Base-by-base conservation (phyloP, 1,140 invertebrate genomes). In the Aplysia californica region DNA sequence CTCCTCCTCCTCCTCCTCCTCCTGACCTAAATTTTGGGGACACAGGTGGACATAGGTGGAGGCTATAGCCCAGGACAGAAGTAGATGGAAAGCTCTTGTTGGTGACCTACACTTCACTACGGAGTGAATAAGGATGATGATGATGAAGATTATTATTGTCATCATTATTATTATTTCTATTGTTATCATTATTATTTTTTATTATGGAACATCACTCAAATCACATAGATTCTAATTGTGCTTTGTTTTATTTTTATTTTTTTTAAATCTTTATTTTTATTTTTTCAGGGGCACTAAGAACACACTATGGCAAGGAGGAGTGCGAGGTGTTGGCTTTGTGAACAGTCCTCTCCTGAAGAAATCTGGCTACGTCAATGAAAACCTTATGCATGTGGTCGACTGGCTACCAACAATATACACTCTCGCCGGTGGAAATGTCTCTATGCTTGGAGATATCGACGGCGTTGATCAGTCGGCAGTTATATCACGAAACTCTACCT, bases 271-370 rank as follows among this genome's bases (percentile, higher is more conserved):
- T 61, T 73, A n/a, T 56, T 56, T 66, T 21, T 70, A 3, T 77
- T 18, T 65, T 80, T 81, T 55, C 82, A 87, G 85, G 72, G 89
- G 89, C 4, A 91, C 92, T 3, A 97, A 98, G 90, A 92, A 93
- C 77, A 95, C 95, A 0, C 86, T 95, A 21, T 96, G 94, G 94
- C 95, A 98, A 92, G 97, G 97, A 41, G 96, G 96, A 0, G 93
- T 97, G 0, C 91, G 95, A 79, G 94, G 93, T 0, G 91, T 92
- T 0, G 94, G 94, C 0, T 92, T 95, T n/a, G 89, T 97, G 76
- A 96, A 95, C 95, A 95, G 94, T 2, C 91, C 94, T 55, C 93
- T 94, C 91, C 89, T 92, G 21, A 86, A 85, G 38, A 83, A 81
- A 10, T 72, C 80, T 35, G 79, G 82, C 18, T 82, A 93, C 69